These are phyloP conservation scores for Xestia sexstrigata DNA, from an alignment of 2,888 invertebrate species.

Conservation along the genomic window DNA sequence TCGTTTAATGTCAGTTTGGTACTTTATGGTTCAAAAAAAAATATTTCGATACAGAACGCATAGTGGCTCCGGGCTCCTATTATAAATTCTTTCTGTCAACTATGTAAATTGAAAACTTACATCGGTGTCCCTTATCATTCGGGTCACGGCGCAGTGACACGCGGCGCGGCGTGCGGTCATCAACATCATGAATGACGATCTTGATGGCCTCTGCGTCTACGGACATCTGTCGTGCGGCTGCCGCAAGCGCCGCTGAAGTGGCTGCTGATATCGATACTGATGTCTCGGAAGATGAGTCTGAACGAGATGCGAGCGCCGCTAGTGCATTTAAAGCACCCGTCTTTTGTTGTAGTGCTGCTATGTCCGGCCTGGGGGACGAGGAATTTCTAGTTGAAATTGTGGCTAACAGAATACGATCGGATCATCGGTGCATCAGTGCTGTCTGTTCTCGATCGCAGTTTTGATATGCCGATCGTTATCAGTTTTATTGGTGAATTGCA, in stretches of 20 bases:
- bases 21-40: background rate
- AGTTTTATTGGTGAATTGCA: background rate
- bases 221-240: conserved; percentile 95
- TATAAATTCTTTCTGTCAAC: background rate
- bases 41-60: background rate
- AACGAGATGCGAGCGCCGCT: conserved; percentile 81
- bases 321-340: conserved; percentile 89
- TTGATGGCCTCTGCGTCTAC: conserved; percentile 98
- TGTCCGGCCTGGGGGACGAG: conserved; percentile 92
- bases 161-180: conserved; percentile 94
- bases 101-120: conserved; percentile 91
- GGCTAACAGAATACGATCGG: background rate
- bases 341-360: conserved; percentile 92
- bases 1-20: background rate
- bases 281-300: conserved; percentile 79
- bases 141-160: conserved; percentile 95
- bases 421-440: background rate
- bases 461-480: background rate
- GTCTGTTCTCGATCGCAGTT: background rate
- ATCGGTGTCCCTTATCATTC: conserved; percentile 96
- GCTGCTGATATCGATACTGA: conserved; percentile 83
- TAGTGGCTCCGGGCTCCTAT: background rate
- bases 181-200: conserved; percentile 98
- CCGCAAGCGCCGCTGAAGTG: conserved; percentile 88
- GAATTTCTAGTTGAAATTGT: background rate